Percentiles rank a stretch among this genome's conserved stretches.
Conservation (phyloP, 2,888 invertebrate species). For the Helicoverpa assulta region DNA sequence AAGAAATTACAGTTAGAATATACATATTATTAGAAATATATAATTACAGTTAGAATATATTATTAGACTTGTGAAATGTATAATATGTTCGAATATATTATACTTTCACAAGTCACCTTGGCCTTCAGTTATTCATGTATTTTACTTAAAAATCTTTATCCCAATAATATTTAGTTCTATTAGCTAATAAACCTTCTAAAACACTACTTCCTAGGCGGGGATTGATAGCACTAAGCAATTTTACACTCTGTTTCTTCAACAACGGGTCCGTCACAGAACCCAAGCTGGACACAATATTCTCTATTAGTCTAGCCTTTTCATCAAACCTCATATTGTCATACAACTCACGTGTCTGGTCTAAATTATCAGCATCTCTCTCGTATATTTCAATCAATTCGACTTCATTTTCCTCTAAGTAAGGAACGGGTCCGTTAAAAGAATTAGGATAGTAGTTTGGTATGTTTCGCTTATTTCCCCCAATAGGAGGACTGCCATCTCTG, state of each 20-base stretch:
- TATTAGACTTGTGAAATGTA: too few species aligned
- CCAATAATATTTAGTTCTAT: slow-evolving; percentile 62
- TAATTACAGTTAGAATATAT: too few species aligned
- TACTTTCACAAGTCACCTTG: too few species aligned
- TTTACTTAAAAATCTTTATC: background rate
- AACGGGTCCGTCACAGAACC: slow-evolving; percentile 92
- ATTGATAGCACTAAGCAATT: slow-evolving; percentile 94
- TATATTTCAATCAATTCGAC: slow-evolving; percentile 88
- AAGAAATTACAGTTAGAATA: background rate
- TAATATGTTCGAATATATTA: too few species aligned
- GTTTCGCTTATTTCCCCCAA: slow-evolving; percentile 94
- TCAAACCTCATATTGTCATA: slow-evolving; percentile 94
- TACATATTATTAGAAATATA: too few species aligned
- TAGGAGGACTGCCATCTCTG: slow-evolving; percentile 95
- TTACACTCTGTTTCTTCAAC: slow-evolving; percentile 90
- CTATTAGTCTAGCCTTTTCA: slow-evolving; percentile 93
- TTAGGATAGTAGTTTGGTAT: slow-evolving; percentile 98
- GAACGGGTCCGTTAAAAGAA: slow-evolving; percentile 96
- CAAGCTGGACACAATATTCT: slow-evolving; percentile 94
- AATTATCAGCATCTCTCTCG: slow-evolving; percentile 95
- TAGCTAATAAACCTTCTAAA: slow-evolving; percentile 65
- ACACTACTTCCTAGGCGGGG: slow-evolving; percentile 92
- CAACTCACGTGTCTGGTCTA: slow-evolving; percentile 94
- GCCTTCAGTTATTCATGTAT: too few species aligned
- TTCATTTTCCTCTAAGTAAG: slow-evolving; percentile 90